Evolutionary conservation across 2,797 vertebrate species (phyloP), one percentile per base, ranked within the genome.

Genomic region (Semotilus atromaculatus): DNA sequence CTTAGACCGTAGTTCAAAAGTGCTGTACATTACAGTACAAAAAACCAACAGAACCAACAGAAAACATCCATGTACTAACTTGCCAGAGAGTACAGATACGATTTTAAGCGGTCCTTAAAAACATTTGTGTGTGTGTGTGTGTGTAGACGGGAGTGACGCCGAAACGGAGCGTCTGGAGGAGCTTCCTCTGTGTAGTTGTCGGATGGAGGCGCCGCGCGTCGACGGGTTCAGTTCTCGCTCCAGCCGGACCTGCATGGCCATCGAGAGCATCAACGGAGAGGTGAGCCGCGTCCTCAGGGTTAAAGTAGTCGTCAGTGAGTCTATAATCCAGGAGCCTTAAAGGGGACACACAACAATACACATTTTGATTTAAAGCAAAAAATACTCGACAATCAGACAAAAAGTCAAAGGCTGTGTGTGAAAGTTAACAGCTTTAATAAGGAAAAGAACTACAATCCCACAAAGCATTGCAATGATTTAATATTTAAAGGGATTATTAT

Each of bases 141-240:
- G 29, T 40, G 91, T 92, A 92, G 97, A 97, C 2, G 97, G 96
- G 70, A 97, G 97, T 0, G 97, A 97, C 0, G 94, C 97, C 81
- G 97, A 98, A 91, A 97, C 96, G 0, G 97, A 98, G 89, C 94
- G 96, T 0, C 94, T 97, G 88, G 97, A 97, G 91, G 97, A 98
- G 91, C 91, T 98, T 80, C 97, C 97, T 4, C 92, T 98, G 66
- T 98, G 97, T 89, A 97, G 97, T 92, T 98, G 97, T 91, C 95
- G 97, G 87, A 98, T 98, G 97, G 97, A 98, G 91, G 97, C 97
- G 0, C 97, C 97, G 1, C 96, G 96, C 0, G 96, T 97, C 0
- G 96, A 97, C 86, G 93, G 95, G 71, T 94, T 95, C 83, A 95
- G 95, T 5, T 93, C 96, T 70, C 89, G 93, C 0, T 90, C 94